Base-by-base conservation (phyloP, 2,797 vertebrate species). In the Neoniphon sammara region DNA sequence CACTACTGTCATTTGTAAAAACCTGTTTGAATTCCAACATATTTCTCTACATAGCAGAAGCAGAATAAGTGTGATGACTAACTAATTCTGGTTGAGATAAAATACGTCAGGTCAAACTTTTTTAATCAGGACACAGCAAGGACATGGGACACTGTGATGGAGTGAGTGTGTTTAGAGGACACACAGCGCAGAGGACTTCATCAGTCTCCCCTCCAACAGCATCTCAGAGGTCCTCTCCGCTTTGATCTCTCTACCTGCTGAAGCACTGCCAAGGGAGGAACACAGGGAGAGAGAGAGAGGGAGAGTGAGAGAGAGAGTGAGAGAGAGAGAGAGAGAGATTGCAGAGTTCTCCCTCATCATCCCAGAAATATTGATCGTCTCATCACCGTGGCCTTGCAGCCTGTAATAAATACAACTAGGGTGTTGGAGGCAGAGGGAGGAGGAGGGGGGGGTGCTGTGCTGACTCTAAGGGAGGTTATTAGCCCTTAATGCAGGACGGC, bases 311-410 rank as follows among this genome's bases (percentile, higher is more conserved):
- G 63, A 42, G 63, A 42, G 89, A 89, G 83, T 70, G 86, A 75
- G 81, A 64, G 85, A 44, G 77, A 34, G 71, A 44, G 65, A 67
- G 81, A 70, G 81, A 87, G 80, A 86, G 81, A 91, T 80, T 82
- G 90, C 87, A 86, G 78, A 87, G 85, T 88, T 89, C 85, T 91
- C 85, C 85, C 89, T 89, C 90, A 90, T 93, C 92, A 93, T 91
- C 87, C 88, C 83, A 88, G 91, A 91, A 91, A 91, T 93, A 94
- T 94, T 88, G 92, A 94, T 93, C 62, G 83, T 80, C 89, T 93
- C 87, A 90, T 93, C 91, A 87, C 86, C 56, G 79, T 82, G 91
- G 92, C 92, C 93, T 94, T 92, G 90, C 88, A 87, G 87, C 84
- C 85, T 74, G 71, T 90, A 92, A 93, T 94, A 94, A 94, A 94